phyloP scores from a whole-genome alignment of 1,140 invertebrate species.

The Cataglyphis hispanica region DNA sequence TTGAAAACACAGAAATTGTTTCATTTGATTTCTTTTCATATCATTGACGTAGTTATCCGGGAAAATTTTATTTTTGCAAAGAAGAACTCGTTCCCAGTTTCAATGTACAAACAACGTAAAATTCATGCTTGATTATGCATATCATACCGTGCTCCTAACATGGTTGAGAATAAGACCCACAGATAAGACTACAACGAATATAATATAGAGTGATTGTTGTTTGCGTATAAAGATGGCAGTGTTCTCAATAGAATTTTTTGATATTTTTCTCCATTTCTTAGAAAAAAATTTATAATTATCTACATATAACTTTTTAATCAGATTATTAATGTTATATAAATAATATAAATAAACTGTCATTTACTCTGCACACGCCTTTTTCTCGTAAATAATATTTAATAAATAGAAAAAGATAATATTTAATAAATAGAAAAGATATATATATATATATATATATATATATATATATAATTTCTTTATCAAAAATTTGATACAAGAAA shows the following conservation, averaged over 20 bases:
- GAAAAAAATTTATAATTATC: too few relatives aligned
- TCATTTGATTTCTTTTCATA: slow-evolving; percentile 41
- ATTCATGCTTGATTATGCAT: slow-evolving; percentile 59
- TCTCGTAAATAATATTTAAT: slow-evolving; percentile 15
- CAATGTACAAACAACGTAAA: slow-evolving; percentile 25
- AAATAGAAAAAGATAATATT: neutral
- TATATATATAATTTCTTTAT: neutral
- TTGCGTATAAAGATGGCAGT: slow-evolving; percentile 4
- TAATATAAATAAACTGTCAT: neutral
- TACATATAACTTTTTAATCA: neutral
- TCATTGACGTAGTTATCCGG: neutral
- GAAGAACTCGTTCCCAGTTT: slow-evolving; percentile 38
- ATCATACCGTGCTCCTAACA: slow-evolving; percentile 48
- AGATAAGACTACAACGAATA: slow-evolving; percentile 59
- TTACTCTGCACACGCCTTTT: neutral
- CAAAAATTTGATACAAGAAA: neutral
- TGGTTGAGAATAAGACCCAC: slow-evolving; percentile 51
- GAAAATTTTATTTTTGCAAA: slow-evolving; percentile 10
- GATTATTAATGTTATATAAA: neutral
- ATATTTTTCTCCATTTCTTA: neutral
- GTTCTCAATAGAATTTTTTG: slow-evolving; percentile 19
- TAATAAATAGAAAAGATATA: neutral
- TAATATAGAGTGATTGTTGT: slow-evolving; percentile 19
- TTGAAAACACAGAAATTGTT: slow-evolving; percentile 35
- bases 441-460: too few relatives aligned